A percentile compares a stretch with the other conserved stretches of the same genome.
These are phyloP conservation scores for Saccostrea cuccullata DNA, from an alignment of 1,140 invertebrate species.

Conservation along the genomic window DNA sequence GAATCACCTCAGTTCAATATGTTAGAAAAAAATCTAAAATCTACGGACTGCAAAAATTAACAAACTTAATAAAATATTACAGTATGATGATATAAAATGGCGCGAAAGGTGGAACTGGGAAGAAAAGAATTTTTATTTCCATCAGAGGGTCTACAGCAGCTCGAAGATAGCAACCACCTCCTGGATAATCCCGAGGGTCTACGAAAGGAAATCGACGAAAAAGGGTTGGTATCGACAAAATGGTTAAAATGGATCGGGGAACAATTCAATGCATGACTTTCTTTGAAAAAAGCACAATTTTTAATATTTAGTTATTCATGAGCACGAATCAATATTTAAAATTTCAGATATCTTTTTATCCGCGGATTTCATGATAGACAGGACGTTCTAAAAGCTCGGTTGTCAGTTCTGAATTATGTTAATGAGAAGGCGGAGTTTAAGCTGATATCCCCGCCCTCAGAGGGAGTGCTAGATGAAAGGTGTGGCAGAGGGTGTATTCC, in stretches of 20 bases:
- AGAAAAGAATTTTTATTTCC: slow-evolving; percentile 56
- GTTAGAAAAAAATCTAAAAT: too few relatives aligned
- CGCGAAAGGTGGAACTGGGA: slow-evolving; percentile 56
- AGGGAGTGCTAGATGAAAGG: slow-evolving; percentile 65
- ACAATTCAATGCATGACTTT: background rate
- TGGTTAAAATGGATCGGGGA: too few relatives aligned
- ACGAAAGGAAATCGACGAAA: slow-evolving; percentile 50
- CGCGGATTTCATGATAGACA: slow-evolving; percentile 68
- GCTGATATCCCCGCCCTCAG: slow-evolving; percentile 53
- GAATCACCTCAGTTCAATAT: too few relatives aligned
- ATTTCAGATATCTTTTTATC: slow-evolving; percentile 69
- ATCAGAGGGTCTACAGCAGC: slow-evolving; percentile 53
- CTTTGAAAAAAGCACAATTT: background rate
- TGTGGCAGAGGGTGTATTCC: slow-evolving; percentile 73
- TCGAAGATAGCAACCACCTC: slow-evolving; percentile 58
- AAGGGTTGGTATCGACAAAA: slow-evolving; percentile 50
- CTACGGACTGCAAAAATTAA: too few relatives aligned
- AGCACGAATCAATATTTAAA: background rate
- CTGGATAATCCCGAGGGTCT: slow-evolving; percentile 56
- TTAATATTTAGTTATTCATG: too few relatives aligned
- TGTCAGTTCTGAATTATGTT: slow-evolving; percentile 67
- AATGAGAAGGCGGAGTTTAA: slow-evolving; percentile 57
- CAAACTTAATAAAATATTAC: too few relatives aligned
- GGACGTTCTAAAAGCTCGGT: slow-evolving; percentile 67
- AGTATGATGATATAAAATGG: background rate